These are phyloP conservation scores for Glaucomys volans DNA, from an alignment of 2,113 vertebrate genomes.

Conservation along the genomic window DNA sequence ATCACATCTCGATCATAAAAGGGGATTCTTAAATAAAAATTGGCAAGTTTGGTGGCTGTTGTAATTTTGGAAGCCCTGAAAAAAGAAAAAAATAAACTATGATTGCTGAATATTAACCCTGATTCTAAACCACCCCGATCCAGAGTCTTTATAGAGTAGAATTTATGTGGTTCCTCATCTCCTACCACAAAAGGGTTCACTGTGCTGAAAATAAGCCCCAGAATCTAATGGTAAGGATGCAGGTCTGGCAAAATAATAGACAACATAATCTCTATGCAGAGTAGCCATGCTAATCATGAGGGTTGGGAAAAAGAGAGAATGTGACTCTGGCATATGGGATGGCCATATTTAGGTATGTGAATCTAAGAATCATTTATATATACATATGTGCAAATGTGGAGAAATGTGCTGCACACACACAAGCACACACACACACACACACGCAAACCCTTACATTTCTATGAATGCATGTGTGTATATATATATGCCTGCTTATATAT, in stretches of 20 bases:
- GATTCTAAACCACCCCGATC: too few species aligned
- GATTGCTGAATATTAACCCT: background rate
- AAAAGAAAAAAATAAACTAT: background rate
- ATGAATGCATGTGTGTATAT: background rate
- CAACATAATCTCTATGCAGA: background rate
- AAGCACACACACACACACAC: too few species aligned
- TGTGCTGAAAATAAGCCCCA: background rate
- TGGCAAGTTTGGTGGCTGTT: background rate
- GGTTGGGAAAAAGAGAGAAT: background rate
- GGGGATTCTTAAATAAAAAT: background rate
- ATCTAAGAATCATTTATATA: background rate
- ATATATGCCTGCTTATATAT: background rate
- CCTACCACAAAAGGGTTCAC: too few species aligned
- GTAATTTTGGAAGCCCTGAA: background rate
- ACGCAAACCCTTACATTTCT: too few species aligned
- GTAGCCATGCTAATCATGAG: background rate
- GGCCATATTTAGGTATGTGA: too few species aligned
- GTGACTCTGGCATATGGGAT: background rate
- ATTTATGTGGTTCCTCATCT: background rate
- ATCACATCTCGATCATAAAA: background rate
- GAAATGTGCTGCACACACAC: too few species aligned
- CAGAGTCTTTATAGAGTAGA: background rate
- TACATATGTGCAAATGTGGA: too few species aligned
- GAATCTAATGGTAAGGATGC: background rate
- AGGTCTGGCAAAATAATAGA: background rate